Evolutionary conservation across 2,888 invertebrate species (phyloP).

Genomic region (Phania funesta): DNA sequence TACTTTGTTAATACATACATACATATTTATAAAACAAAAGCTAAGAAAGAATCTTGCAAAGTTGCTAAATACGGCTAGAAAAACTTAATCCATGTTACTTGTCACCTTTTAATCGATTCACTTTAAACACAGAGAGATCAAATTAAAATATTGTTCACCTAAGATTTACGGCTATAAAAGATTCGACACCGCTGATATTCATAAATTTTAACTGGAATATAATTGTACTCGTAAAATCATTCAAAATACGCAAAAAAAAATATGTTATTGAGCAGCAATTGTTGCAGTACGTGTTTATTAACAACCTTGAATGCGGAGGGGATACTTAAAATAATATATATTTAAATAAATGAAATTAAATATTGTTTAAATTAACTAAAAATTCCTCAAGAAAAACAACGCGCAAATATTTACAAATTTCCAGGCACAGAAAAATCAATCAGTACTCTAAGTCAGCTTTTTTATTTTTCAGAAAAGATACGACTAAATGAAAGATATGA

Average conservation of each 20-base stretch:
- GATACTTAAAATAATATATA: background rate
- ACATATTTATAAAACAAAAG: no score
- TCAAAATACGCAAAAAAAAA: conserved; percentile 1
- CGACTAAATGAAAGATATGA: background rate
- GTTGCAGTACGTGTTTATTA: conserved; percentile 7
- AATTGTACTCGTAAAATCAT: conserved; percentile 11
- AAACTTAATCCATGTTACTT: no score
- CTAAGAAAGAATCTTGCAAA: no score
- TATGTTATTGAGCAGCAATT: conserved; percentile 1
- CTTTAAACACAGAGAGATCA: background rate
- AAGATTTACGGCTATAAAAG: background rate
- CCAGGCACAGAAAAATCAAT: conserved; percentile 22
- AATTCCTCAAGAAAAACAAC: background rate
- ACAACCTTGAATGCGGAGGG: conserved; percentile 8
- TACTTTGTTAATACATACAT: no score
- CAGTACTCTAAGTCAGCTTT: conserved; percentile 24
- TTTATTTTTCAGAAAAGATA: background rate
- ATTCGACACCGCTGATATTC: background rate
- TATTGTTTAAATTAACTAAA: background rate
- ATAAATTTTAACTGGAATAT: conserved; percentile 28
- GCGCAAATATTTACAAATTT: background rate
- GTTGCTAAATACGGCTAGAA: no score
- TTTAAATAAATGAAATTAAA: background rate
- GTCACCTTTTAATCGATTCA: no score
- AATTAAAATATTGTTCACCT: background rate